Evolutionary conservation across 1,140 invertebrate genomes (phyloP), one percentile per base, ranked within the genome.

Genomic region (Drosophila kepulauana): DNA sequence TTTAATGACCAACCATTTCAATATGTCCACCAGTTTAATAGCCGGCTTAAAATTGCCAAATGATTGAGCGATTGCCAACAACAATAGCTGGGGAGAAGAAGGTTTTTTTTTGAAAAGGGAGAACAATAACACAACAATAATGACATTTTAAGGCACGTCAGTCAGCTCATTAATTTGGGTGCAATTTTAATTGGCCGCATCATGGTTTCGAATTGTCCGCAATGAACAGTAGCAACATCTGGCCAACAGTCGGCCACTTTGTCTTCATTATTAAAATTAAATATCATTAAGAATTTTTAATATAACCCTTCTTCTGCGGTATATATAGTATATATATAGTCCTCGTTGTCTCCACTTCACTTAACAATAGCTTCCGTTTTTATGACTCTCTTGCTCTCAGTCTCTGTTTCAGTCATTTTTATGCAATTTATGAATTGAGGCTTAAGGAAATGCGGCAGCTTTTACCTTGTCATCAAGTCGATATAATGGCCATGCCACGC

Each of bases 111-210:
- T n/a, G 56, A 30, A n/a, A 30, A 33, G n/a, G 15, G 5, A 28
- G 57, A n/a, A 8, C 41, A n/a, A 25, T 28, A 61, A 59, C 8
- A 64, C n/a, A 51, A 58, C 56, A 74, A 63, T 72, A 86, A 69
- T 72, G 67, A 64, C 63, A 67, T 56, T 64, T 67, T 75, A 70
- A 81, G 66, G 48, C 75, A 81, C 73, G 48, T 64, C 61, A 71
- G 56, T 79, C 57, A 72, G 68, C 62, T 82, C 82, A 79, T 87
- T 82, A 86, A 87, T 63, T 86, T 75, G 46, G 58, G 56, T 71
- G 77, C 66, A 67, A 38, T 49, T 52, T 73, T 76, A 81, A 86
- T 86, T 86, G 61, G 56, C 70, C 68, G 61, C 75, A 79, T 82
- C 54, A 46, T 51, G 65, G 46, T 41, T 58, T 61, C 16, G 59